Conservation (phyloP, 53 echinoderm and acorn worm genomes). For the Mesocentrotus franciscanus region DNA sequence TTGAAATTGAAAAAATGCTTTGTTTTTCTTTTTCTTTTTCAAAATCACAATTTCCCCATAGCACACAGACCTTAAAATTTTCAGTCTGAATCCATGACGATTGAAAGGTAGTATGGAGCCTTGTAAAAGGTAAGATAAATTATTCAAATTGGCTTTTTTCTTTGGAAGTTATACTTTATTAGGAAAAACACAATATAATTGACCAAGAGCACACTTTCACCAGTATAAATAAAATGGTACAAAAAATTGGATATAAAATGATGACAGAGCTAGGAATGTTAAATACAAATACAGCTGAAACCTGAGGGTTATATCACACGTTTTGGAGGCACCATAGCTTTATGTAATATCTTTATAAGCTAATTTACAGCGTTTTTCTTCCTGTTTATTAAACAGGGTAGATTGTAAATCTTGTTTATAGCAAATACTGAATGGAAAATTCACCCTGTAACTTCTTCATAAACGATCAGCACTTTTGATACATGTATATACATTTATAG, state of each 20-base stretch:
- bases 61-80: too few species aligned
- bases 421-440: not conserved
- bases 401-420: not conserved
- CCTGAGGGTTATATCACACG: not conserved
- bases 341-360: not conserved
- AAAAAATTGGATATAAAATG: constrained; percentile 15
- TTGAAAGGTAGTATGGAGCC: too few species aligned
- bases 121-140: too few species aligned
- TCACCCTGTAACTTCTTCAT: not conserved
- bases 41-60: too few species aligned
- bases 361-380: not conserved
- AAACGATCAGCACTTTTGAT: not conserved
- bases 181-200: constrained; percentile 45
- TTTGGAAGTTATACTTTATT: constrained; percentile 18
- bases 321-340: not conserved
- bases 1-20: too few species aligned
- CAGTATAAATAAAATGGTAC: constrained; percentile 23
- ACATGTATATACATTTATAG: too few species aligned
- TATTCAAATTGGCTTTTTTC: not conserved
- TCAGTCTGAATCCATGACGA: too few species aligned
- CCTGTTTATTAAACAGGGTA: not conserved
- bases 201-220: constrained; percentile 22
- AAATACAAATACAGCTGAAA: constrained; percentile 21
- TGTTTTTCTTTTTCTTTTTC: too few species aligned
- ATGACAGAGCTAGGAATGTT: constrained; percentile 15